phyloP scores from a whole-genome alignment of 1,140 invertebrate species.

The Drosophila sucinea region DNA sequence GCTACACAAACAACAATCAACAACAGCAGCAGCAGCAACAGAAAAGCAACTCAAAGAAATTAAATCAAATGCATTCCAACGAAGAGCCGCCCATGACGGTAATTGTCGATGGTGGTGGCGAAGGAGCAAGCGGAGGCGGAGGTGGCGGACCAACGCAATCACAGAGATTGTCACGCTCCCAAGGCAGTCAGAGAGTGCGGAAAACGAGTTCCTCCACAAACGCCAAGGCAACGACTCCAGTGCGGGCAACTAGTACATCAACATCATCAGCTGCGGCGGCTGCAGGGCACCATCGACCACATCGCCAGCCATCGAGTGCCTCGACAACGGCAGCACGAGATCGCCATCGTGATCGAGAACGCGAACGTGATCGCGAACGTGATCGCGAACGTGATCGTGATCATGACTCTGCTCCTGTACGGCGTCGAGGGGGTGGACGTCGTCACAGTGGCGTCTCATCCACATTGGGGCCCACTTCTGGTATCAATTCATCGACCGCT shows the following conservation, averaged over 20 bases:
- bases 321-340: constrained; percentile 27
- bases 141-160: constrained; percentile 33
- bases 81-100: constrained; percentile 73
- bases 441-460: constrained; percentile 66
- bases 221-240: constrained; percentile 45
- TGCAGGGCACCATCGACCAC: constrained; percentile 17
- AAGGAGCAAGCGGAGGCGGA: constrained; percentile 27
- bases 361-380: background rate
- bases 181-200: constrained; percentile 49
- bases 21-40: constrained; percentile 48
- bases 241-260: constrained; percentile 25
- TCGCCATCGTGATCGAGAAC: constrained; percentile 13
- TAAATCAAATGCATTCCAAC: constrained; percentile 74
- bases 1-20: constrained; percentile 37
- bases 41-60: constrained; percentile 39
- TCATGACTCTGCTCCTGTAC: constrained; percentile 19
- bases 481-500: constrained; percentile 61
- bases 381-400: constrained; percentile 4
- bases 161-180: constrained; percentile 46
- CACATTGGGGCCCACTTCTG: constrained; percentile 23
- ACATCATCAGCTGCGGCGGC: constrained; percentile 17
- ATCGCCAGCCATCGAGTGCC: constrained; percentile 46
- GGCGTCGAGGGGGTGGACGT: constrained; percentile 43
- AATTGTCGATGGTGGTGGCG: constrained; percentile 58
- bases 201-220: constrained; percentile 75